These are phyloP conservation scores for Ornithoptera alexandrae DNA, from an alignment of 2,888 invertebrate species.

Conservation along the genomic window DNA sequence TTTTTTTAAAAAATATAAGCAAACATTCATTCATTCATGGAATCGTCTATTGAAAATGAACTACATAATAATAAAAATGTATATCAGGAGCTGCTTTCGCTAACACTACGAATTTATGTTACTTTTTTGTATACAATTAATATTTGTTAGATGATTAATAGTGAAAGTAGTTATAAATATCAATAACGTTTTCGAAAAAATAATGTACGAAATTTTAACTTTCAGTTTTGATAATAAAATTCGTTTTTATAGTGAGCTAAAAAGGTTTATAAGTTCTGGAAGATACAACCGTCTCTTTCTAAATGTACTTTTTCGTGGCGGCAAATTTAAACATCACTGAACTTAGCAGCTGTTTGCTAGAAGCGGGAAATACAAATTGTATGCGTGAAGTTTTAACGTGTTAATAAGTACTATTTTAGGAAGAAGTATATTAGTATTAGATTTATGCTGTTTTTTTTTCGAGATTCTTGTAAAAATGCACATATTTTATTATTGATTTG, in stretches of 20 bases:
- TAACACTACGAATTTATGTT: background rate
- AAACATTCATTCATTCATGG: background rate
- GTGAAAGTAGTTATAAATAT: background rate
- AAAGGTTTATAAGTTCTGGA: constrained; percentile 35
- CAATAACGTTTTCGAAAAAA: background rate
- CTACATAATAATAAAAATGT: background rate
- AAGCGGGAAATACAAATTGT: constrained; percentile 55
- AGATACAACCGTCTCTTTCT: constrained; percentile 53
- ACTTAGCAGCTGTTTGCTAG: constrained; percentile 43
- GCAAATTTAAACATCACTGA: constrained; percentile 54
- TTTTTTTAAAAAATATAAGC: background rate
- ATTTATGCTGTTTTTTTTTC: background rate
- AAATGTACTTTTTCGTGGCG: constrained; percentile 44
- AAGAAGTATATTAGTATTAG: background rate
- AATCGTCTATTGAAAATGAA: background rate
- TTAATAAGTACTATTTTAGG: background rate
- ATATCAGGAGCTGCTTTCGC: background rate
- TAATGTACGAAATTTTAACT: background rate
- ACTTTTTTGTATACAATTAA: background rate
- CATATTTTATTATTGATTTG: background rate
- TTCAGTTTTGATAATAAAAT: background rate
- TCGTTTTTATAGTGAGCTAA: background rate
- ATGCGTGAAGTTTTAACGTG: background rate
- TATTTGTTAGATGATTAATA: background rate
- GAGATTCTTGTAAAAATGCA: background rate